These are phyloP conservation scores for Ceyx margarethae DNA, from an alignment of 2,113 vertebrate genomes.

Conservation along the genomic window DNA sequence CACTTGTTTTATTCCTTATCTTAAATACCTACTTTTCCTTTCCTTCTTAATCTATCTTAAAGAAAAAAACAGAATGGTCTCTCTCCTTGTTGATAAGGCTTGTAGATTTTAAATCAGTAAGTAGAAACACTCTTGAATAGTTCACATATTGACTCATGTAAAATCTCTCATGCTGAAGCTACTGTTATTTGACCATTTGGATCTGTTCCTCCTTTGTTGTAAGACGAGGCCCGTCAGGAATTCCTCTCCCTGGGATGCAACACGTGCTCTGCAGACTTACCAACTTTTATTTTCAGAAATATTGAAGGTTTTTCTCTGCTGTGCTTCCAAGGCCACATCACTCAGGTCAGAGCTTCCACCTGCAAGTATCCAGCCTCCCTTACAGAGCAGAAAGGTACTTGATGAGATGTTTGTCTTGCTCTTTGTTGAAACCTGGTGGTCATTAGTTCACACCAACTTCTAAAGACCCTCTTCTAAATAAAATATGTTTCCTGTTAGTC, in stretches of 20 bases:
- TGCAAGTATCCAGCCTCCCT: not conserved
- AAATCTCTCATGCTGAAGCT: not conserved
- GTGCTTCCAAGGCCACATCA: not conserved
- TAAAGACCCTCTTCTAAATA: not conserved
- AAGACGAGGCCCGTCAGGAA: not conserved
- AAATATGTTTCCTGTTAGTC: not conserved
- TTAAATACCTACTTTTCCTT: constrained; percentile 36
- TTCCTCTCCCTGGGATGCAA: not conserved
- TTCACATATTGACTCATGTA: constrained; percentile 49
- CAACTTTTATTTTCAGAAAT: not conserved
- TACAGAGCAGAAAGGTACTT: not conserved
- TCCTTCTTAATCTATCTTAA: constrained; percentile 2
- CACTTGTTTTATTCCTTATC: constrained; percentile 30
- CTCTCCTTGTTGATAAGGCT: constrained; percentile 15
- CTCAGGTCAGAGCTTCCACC: not conserved
- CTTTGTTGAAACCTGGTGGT: not conserved
- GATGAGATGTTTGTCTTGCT: not conserved
- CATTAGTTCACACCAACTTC: not conserved
- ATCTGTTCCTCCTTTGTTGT: not conserved
- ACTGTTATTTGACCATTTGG: constrained; percentile 26
- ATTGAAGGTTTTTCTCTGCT: not conserved
- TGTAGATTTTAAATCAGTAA: constrained; percentile 31
- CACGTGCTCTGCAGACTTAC: not conserved
- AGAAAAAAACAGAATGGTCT: not conserved
- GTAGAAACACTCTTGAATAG: constrained; percentile 40